These are phyloP conservation scores for Acrocephalus kingi DNA, from an alignment of 2,113 vertebrate species.

Conservation along the genomic window DNA sequence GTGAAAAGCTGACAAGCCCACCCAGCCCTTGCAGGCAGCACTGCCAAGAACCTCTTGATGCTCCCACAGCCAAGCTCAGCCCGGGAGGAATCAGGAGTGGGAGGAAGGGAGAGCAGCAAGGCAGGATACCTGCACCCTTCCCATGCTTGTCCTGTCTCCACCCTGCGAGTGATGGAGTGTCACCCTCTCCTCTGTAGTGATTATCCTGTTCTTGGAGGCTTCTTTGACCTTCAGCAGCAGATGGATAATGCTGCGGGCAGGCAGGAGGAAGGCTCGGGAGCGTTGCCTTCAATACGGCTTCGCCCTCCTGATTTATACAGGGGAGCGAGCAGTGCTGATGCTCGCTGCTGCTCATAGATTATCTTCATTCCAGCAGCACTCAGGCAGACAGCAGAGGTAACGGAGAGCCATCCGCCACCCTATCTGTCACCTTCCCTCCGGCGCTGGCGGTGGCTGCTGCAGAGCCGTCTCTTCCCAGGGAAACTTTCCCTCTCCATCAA, in stretches of 20 bases:
- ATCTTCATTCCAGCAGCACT: conserved; percentile 50
- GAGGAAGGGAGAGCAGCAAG: not conserved
- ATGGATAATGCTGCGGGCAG: conserved; percentile 9
- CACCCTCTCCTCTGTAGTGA: not conserved
- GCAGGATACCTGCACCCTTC: not conserved
- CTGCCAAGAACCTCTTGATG: not conserved
- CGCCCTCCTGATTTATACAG: conserved; percentile 41
- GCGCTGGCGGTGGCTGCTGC: not conserved
- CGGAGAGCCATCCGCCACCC: not conserved
- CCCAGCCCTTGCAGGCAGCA: not conserved
- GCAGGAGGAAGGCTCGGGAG: conserved; percentile 12
- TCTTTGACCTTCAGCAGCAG: conserved; percentile 59
- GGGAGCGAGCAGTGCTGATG: conserved; percentile 1
- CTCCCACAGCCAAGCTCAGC: not conserved
- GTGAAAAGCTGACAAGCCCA: not conserved
- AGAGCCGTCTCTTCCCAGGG: not conserved
- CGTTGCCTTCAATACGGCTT: conserved; percentile 25
- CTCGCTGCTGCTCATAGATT: conserved; percentile 44
- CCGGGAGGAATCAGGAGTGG: not conserved
- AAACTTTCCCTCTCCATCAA: conserved; percentile 61
- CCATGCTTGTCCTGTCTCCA: not conserved
- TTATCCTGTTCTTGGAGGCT: not conserved
- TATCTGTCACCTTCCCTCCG: conserved; percentile 36
- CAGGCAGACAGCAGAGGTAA: conserved; percentile 30
- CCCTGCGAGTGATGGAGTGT: not conserved